Percentiles rank a stretch among this genome's conserved stretches.
Conservation (phyloP, 2,888 invertebrate species). For the Hemistola chrysoprasaria region DNA sequence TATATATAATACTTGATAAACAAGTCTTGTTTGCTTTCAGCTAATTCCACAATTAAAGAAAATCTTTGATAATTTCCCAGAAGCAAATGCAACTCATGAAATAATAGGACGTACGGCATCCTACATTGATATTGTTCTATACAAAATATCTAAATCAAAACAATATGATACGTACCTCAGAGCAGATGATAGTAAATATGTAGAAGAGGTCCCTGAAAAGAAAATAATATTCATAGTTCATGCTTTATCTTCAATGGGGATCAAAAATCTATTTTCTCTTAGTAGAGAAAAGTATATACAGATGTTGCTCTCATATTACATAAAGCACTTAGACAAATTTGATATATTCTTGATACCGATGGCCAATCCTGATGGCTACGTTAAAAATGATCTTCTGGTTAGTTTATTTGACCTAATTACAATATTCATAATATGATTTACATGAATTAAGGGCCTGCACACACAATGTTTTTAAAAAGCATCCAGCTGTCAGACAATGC, state of each 20-base stretch:
- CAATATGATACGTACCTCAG: conserved; percentile 34
- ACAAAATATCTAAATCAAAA: conserved; percentile 42
- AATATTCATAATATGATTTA: no score
- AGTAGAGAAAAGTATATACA: conserved; percentile 21
- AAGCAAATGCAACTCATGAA: conserved; percentile 45
- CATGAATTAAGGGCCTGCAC: no score
- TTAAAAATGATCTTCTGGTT: no score
- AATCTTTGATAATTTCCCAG: conserved; percentile 32
- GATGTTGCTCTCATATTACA: conserved; percentile 48
- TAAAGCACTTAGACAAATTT: conserved; percentile 57
- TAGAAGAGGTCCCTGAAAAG: conserved; percentile 53
- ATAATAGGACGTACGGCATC: conserved; percentile 53
- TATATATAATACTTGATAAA: no score
- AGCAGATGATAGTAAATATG: conserved; percentile 47
- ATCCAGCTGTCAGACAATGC: no score
- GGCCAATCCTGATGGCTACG: conserved; percentile 66
- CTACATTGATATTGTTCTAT: conserved; percentile 58
- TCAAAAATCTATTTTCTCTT: conserved; percentile 35
- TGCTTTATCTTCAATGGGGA: conserved; percentile 55
- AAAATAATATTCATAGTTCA: conserved; percentile 69
- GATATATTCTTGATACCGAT: conserved; percentile 67
- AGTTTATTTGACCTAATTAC: no score
- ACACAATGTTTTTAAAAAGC: no score
- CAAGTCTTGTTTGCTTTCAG: conserved; percentile 37
- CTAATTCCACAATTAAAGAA: conserved; percentile 38